phyloP scores from a whole-genome alignment of 2,113 vertebrate species.

The Nyctereutes procyonoides region DNA sequence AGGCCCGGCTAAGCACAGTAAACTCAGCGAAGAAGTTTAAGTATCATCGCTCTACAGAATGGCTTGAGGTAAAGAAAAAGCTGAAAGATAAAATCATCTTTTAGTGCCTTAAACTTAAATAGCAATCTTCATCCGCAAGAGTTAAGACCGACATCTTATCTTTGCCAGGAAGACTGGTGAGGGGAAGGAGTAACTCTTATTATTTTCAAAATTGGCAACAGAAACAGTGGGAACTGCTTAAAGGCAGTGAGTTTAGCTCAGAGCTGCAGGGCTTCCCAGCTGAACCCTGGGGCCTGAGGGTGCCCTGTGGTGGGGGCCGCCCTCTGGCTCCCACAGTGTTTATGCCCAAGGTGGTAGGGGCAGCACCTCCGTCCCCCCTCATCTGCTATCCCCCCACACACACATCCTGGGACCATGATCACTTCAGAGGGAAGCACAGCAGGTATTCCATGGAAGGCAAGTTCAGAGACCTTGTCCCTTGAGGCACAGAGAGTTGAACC shows the following conservation, averaged over 20 bases:
- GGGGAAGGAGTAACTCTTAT: neutral
- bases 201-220: neutral
- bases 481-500: conserved; percentile 50
- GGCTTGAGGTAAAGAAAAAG: neutral
- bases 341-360: neutral
- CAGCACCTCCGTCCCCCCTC: neutral
- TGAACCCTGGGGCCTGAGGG: neutral
- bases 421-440: neutral
- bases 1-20: neutral
- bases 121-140: neutral
- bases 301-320: neutral
- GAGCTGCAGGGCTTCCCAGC: neutral
- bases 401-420: neutral
- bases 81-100: neutral
- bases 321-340: neutral
- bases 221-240: neutral
- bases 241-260: neutral
- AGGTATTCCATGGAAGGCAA: conserved; percentile 6
- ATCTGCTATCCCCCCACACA: neutral
- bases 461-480: conserved; percentile 53
- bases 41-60: neutral
- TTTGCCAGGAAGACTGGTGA: neutral
- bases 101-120: neutral
- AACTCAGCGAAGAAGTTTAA: neutral
- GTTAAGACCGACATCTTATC: neutral